These are phyloP conservation scores for Telenomus remus DNA, from an alignment of 1,140 invertebrate genomes.

Conservation along the genomic window DNA sequence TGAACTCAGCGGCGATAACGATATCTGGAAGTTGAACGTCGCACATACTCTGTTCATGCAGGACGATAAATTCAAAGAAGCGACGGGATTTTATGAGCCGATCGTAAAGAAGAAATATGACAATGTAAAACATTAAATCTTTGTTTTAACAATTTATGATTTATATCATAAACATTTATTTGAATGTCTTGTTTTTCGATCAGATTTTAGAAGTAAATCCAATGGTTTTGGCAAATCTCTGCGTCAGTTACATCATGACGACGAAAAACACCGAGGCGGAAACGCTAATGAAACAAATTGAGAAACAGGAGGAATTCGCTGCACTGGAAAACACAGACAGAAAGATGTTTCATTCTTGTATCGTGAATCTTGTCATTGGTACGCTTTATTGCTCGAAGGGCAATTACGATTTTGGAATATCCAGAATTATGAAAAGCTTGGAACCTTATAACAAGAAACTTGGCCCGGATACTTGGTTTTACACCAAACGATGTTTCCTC, in stretches of 20 bases:
- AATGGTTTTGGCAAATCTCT: slow-evolving; percentile 97
- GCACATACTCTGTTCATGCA: slow-evolving; percentile 99
- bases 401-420: slow-evolving; percentile 99
- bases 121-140: slow-evolving; percentile 79
- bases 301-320: slow-evolving; percentile 96
- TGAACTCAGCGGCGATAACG: slow-evolving; percentile 98
- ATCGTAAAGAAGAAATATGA: slow-evolving; percentile 98
- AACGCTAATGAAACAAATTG: slow-evolving; percentile 98
- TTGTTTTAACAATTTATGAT: too few species aligned
- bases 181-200: slow-evolving; percentile 59
- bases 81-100: slow-evolving; percentile 98
- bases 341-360: slow-evolving; percentile 97
- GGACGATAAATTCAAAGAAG: slow-evolving; percentile 98
- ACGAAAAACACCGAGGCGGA: slow-evolving; percentile 99
- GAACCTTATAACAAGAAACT: slow-evolving; percentile 97
- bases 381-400: slow-evolving; percentile 94
- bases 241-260: slow-evolving; percentile 99
- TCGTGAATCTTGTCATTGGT: slow-evolving; percentile 98
- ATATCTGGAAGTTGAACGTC: slow-evolving; percentile 97
- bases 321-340: slow-evolving; percentile 95
- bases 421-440: slow-evolving; percentile 95
- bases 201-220: slow-evolving; percentile 96
- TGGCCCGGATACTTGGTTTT: slow-evolving; percentile 98
- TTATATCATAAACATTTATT: slow-evolving; percentile 13
- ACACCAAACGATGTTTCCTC: slow-evolving; percentile 95